Evolutionary conservation across 2,888 invertebrate genomes (phyloP).

Genomic region (Syritta pipiens): DNA sequence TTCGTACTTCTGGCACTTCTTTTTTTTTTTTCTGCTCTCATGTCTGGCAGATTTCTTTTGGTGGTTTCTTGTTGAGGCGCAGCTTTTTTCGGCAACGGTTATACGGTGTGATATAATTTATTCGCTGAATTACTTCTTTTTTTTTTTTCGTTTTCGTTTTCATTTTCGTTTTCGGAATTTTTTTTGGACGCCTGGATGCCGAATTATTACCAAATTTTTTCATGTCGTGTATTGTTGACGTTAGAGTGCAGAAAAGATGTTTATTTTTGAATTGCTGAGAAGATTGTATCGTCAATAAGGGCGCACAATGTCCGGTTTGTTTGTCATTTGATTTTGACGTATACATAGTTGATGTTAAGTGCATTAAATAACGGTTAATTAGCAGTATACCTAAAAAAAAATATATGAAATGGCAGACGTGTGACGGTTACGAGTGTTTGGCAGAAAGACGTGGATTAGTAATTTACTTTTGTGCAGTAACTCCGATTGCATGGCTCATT

Average conservation of each 20-base stretch:
- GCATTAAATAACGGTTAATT: constrained; percentile 24
- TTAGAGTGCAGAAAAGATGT: too few species aligned
- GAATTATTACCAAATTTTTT: constrained; percentile 20
- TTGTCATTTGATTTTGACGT: background rate
- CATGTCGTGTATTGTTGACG: constrained; percentile 9
- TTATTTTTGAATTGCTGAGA: too few species aligned
- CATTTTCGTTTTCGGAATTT: constrained; percentile 28
- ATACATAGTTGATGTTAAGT: background rate
- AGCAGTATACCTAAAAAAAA: background rate
- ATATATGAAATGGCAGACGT: background rate
- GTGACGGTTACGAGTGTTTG: constrained; percentile 1
- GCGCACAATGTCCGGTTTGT: background rate
- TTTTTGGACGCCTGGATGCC: constrained; percentile 11
- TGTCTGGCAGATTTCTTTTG: constrained; percentile 23
- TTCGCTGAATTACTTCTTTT: too few species aligned
- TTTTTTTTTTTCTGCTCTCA: constrained; percentile 18
- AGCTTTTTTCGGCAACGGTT: constrained; percentile 39
- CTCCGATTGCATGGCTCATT: constrained; percentile 14
- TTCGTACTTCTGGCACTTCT: too few species aligned
- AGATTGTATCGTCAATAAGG: background rate
- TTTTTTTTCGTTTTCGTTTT: constrained; percentile 39
- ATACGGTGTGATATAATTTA: constrained; percentile 59
- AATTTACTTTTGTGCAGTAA: constrained; percentile 10
- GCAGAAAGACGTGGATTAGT: constrained; percentile 3
- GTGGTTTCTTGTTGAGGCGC: background rate